A percentile compares a stretch with the other conserved stretches of the same genome.
Evolutionary conservation across 2,888 invertebrate species (phyloP).

Genomic region (Maniola hyperantus): DNA sequence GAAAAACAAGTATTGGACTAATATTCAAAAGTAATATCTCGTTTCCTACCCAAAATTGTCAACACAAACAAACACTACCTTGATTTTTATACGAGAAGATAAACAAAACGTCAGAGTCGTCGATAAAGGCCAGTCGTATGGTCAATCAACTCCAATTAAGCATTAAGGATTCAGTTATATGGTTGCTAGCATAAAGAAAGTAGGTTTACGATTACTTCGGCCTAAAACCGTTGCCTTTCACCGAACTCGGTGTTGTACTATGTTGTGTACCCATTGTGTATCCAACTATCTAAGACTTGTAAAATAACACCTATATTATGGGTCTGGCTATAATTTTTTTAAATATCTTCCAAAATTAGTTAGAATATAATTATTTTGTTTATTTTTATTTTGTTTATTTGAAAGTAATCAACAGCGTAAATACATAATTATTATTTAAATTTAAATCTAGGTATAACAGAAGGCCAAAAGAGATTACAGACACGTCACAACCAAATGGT

Average conservation of each 20-base stretch:
- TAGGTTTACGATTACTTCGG: constrained; percentile 40
- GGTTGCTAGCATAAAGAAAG: constrained; percentile 39
- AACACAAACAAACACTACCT: not conserved
- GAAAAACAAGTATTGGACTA: not conserved
- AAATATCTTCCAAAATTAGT: too few species aligned
- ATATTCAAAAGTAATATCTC: not conserved
- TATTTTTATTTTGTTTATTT: too few species aligned
- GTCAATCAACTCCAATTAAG: constrained; percentile 34
- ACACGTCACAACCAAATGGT: too few species aligned
- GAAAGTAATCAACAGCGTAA: too few species aligned
- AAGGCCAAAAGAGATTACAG: too few species aligned
- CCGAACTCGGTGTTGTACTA: constrained; percentile 23
- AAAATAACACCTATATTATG: not conserved
- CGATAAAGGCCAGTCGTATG: constrained; percentile 23
- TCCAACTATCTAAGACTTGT: not conserved
- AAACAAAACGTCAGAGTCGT: constrained; percentile 22
- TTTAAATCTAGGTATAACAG: too few species aligned
- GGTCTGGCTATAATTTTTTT: too few species aligned
- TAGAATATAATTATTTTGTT: too few species aligned
- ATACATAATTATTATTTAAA: too few species aligned
- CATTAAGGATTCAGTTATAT: constrained; percentile 37
- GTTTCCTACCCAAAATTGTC: not conserved
- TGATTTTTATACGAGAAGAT: constrained; percentile 19
- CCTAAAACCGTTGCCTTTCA: constrained; percentile 39
- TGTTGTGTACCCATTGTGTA: not conserved